Evolutionary conservation across 1,140 invertebrate genomes (phyloP).

Genomic region (Ceratoteleas bidentatus): DNA sequence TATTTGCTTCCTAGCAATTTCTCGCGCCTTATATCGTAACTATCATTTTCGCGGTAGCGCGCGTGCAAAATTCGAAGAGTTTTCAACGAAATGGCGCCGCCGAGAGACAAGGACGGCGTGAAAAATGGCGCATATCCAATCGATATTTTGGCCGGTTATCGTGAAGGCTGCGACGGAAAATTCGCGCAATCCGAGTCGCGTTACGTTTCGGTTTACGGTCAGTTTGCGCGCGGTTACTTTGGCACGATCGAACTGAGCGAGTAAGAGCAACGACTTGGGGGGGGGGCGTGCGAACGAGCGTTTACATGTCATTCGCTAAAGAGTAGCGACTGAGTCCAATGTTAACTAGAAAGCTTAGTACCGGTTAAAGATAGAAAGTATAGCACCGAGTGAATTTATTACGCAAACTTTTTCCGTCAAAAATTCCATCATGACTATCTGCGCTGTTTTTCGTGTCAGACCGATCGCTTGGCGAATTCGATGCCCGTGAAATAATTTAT

Average conservation of each 20-base stretch:
- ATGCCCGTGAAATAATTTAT: too few species aligned
- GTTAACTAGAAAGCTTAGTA: slow-evolving; percentile 60
- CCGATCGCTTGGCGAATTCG: too few species aligned
- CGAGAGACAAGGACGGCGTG: background rate
- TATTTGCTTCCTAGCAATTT: slow-evolving; percentile 31
- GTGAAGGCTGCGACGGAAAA: slow-evolving; percentile 17
- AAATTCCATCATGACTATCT: too few species aligned
- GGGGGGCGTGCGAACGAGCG: background rate
- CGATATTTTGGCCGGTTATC: slow-evolving; percentile 39
- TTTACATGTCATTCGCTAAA: slow-evolving; percentile 52
- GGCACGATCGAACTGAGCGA: slow-evolving; percentile 29
- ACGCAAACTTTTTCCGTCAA: too few species aligned
- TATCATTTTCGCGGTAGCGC: slow-evolving; percentile 25
- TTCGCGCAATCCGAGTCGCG: slow-evolving; percentile 11
- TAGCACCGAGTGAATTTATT: too few species aligned
- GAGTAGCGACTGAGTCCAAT: slow-evolving; percentile 50
- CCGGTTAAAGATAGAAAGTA: slow-evolving; percentile 60
- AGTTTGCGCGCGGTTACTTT: too few species aligned
- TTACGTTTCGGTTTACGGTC: slow-evolving; percentile 49
- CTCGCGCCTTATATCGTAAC: slow-evolving; percentile 26
- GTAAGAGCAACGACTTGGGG: background rate
- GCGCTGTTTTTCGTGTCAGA: too few species aligned
- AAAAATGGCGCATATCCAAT: slow-evolving; percentile 44
- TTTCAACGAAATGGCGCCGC: too few species aligned
- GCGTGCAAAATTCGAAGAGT: slow-evolving; percentile 35